These are phyloP conservation scores for Strigops habroptila DNA, from an alignment of 2,113 vertebrate species.

Conservation along the genomic window DNA sequence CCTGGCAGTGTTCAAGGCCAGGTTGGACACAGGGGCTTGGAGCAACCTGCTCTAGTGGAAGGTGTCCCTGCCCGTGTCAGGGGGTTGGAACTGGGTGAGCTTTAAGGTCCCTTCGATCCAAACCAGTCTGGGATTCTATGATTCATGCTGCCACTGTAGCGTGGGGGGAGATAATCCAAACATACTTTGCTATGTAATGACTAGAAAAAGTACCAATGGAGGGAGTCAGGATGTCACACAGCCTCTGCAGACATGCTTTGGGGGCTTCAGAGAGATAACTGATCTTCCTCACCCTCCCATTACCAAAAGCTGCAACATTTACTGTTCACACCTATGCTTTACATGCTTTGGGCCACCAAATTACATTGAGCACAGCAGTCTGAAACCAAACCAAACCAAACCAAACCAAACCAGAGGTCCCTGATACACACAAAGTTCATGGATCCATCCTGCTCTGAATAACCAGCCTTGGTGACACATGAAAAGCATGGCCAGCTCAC, in stretches of 20 bases:
- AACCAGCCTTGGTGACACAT: neutral
- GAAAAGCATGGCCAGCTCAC: neutral
- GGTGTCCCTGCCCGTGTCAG: neutral
- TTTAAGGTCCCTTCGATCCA: neutral
- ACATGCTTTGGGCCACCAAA: neutral
- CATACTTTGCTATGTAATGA: neutral
- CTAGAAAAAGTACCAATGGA: neutral
- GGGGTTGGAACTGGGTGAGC: neutral
- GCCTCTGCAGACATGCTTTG: neutral
- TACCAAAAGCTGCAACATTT: neutral
- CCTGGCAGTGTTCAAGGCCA: no score
- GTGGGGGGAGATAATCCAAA: neutral
- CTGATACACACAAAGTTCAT: rapidly evolving
- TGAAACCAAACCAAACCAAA: no score
- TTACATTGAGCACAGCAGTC: neutral
- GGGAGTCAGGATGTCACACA: neutral
- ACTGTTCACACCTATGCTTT: neutral
- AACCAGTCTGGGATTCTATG: neutral
- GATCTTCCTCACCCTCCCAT: neutral
- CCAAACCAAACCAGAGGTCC: no score
- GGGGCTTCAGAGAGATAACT: neutral
- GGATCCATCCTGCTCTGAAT: neutral
- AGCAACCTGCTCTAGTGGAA: neutral
- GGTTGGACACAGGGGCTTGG: no score
- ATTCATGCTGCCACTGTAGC: neutral